Percentiles rank a stretch among this genome's conserved stretches.
These are phyloP conservation scores for Dicranocentrus wangi DNA, from an alignment of 2,888 invertebrate genomes.

Conservation along the genomic window DNA sequence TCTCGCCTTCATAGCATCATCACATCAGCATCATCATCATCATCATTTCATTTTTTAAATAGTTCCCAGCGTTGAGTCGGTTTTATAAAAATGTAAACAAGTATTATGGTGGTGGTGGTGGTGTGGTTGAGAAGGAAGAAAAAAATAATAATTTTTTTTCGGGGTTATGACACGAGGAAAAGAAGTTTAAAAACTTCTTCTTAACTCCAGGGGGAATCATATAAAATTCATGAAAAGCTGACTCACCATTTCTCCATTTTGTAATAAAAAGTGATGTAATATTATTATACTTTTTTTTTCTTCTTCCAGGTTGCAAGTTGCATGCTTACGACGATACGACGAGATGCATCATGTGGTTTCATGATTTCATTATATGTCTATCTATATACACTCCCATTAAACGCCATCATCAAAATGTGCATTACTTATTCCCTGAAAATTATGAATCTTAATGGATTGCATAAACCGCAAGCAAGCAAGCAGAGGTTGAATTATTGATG, in stretches of 20 bases:
- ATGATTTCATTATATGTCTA: not conserved
- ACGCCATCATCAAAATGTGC: too few relatives aligned
- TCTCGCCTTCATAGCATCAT: not conserved
- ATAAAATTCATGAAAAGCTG: constrained; percentile 64
- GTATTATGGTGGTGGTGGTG: not conserved
- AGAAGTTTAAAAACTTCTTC: constrained; percentile 22
- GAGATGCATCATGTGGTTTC: not conserved
- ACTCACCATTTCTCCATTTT: constrained; percentile 47
- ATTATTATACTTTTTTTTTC: not conserved
- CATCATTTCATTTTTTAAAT: constrained; percentile 11
- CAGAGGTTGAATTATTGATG: too few relatives aligned
- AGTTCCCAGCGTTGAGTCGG: constrained; percentile 14
- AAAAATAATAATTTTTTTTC: too few relatives aligned
- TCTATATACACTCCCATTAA: too few relatives aligned
- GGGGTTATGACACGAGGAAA: constrained; percentile 1
- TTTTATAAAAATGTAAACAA: too few relatives aligned
- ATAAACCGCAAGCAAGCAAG: too few relatives aligned
- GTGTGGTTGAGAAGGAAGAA: too few relatives aligned
- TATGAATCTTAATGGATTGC: too few relatives aligned
- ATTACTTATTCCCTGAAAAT: too few relatives aligned
- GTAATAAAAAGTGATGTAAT: constrained; percentile 24
- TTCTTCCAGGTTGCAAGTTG: constrained; percentile 21
- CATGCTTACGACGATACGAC: not conserved
- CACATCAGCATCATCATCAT: not conserved
- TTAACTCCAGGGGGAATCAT: constrained; percentile 59